Evolutionary conservation across 1,140 invertebrate genomes (phyloP).

Genomic region (Solenopsis fugax): DNA sequence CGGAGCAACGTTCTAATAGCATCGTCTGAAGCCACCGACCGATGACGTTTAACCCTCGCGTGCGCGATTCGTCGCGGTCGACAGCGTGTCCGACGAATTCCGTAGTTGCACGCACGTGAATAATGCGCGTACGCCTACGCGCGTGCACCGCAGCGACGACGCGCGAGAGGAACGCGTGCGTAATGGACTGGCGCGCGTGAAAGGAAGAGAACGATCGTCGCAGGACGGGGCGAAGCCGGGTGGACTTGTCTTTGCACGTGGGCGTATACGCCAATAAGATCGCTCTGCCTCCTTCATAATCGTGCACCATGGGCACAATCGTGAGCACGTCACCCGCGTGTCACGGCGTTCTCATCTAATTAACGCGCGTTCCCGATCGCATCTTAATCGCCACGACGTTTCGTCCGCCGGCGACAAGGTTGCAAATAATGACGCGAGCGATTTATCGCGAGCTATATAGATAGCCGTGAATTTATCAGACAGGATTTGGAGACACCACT

Average conservation of each 20-base stretch:
- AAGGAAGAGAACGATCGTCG: conserved; percentile 41
- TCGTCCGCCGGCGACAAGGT: not conserved
- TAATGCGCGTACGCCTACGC: conserved; percentile 73
- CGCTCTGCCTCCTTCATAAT: conserved; percentile 47
- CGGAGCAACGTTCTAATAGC: conserved; percentile 30
- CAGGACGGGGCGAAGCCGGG: conserved; percentile 12
- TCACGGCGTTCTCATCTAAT: conserved; percentile 68
- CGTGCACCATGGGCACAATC: conserved; percentile 33
- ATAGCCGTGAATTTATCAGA: conserved; percentile 22
- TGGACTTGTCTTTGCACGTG: conserved; percentile 63
- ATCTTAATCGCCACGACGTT: conserved; percentile 68
- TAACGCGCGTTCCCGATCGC: conserved; percentile 67
- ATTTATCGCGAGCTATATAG: conserved; percentile 37
- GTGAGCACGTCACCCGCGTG: conserved; percentile 35
- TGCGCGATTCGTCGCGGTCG: conserved; percentile 55
- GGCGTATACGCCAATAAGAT: conserved; percentile 61
- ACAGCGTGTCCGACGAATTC: conserved; percentile 60
- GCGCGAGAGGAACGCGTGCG: conserved; percentile 50
- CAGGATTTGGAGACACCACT: not conserved
- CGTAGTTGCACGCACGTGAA: conserved; percentile 71
- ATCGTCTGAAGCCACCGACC: conserved; percentile 31
- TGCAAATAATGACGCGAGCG: conserved; percentile 22
- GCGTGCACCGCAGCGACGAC: conserved; percentile 42
- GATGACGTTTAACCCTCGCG: conserved; percentile 60
- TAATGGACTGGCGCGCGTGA: conserved; percentile 64